phyloP scores from a whole-genome alignment of 2,797 vertebrate genomes.

The Poecilia wingei region DNA sequence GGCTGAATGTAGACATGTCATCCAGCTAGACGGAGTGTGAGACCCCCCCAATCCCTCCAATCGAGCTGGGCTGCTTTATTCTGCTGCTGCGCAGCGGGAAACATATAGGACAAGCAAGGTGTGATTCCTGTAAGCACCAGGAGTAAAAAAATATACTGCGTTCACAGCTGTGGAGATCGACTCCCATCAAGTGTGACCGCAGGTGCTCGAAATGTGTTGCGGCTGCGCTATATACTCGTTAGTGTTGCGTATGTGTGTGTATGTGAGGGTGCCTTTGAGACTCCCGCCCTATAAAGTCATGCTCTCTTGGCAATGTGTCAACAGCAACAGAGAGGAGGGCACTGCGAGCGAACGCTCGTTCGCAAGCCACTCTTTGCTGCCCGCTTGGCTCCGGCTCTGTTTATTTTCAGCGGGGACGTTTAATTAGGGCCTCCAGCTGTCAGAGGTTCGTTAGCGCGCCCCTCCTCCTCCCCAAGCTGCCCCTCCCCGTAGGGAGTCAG shows the following conservation, averaged over 20 bases:
- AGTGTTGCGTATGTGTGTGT: constrained; percentile 26
- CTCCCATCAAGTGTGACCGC: constrained; percentile 61
- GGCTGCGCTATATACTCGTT: constrained; percentile 71
- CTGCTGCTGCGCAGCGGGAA: constrained; percentile 41
- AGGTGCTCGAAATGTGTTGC: constrained; percentile 67
- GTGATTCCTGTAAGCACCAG: constrained; percentile 38
- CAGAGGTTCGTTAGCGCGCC: constrained; percentile 83
- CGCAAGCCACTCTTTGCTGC: constrained; percentile 64
- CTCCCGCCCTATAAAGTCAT: constrained; percentile 62
- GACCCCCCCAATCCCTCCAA: constrained; percentile 15
- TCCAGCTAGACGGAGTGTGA: constrained; percentile 45
- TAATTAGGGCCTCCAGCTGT: constrained; percentile 90
- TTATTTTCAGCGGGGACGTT: constrained; percentile 85
- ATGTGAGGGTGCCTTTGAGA: constrained; percentile 44
- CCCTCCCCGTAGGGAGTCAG: constrained; percentile 70
- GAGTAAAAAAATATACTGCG: constrained; percentile 29
- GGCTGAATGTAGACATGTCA: constrained; percentile 72
- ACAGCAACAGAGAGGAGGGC: constrained; percentile 62
- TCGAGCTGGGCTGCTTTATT: constrained; percentile 29
- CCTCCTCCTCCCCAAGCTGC: constrained; percentile 74
- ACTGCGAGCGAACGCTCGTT: constrained; percentile 52
- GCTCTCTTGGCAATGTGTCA: constrained; percentile 68
- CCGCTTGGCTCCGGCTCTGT: constrained; percentile 78
- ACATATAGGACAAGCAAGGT: constrained; percentile 38
- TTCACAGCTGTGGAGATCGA: constrained; percentile 58